Evolutionary conservation across 2,797 vertebrate genomes (phyloP).

Genomic region (Clarias platycephalus): DNA sequence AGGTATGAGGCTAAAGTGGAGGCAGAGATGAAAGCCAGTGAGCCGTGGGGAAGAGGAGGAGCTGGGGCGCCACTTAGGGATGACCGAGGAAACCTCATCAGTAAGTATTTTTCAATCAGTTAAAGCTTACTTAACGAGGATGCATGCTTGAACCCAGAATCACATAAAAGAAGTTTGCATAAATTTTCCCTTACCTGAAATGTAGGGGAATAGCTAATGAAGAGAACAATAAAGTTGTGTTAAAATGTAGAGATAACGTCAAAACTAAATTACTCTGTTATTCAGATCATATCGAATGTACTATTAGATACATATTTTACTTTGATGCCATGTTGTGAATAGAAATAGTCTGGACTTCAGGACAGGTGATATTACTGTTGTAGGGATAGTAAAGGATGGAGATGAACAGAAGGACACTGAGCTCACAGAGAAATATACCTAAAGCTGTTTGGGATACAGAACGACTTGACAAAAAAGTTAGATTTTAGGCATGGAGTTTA

Average conservation of each 20-base stretch:
- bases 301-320: not conserved
- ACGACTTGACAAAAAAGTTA: not conserved
- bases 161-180: slow-evolving; percentile 66
- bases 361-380: not conserved
- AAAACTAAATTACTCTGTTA: not conserved
- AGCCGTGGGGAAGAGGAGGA: slow-evolving; percentile 90
- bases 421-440: not conserved
- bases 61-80: slow-evolving; percentile 89
- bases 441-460: not conserved
- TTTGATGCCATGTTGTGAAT: not conserved
- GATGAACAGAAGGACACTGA: not conserved
- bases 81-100: slow-evolving; percentile 84
- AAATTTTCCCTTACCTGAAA: not conserved
- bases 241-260: not conserved
- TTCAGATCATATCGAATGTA: not conserved
- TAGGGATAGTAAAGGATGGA: not conserved
- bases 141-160: slow-evolving; percentile 74
- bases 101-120: slow-evolving; percentile 66
- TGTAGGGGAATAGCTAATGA: not conserved
- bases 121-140: slow-evolving; percentile 71
- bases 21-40: slow-evolving; percentile 83
- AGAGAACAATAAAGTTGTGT: too few species aligned
- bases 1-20: slow-evolving; percentile 80
- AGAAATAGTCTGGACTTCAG: not conserved
- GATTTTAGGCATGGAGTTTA: not conserved